A percentile compares a stretch with the other conserved stretches of the same genome.
Conservation (phyloP, 2,888 invertebrate species). For the Sesamia inferens region DNA sequence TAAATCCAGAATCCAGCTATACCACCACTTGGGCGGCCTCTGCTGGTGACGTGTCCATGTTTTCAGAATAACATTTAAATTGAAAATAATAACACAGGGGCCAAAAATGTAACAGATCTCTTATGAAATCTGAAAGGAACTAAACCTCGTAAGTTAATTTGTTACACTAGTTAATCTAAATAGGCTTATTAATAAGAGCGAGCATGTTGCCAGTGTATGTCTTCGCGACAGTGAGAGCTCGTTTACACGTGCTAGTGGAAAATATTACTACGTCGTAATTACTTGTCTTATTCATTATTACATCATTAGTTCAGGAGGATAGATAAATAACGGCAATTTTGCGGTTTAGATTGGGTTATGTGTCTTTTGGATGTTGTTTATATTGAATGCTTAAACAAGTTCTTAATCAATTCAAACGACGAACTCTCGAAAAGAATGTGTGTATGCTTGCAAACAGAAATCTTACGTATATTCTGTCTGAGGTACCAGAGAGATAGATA, state of each 20-base stretch:
- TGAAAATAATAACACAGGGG: neutral
- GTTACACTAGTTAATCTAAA: conserved; percentile 71
- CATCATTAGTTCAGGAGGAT: conserved; percentile 1
- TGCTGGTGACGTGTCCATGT: no score
- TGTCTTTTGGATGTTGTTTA: conserved; percentile 14
- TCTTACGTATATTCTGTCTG: neutral
- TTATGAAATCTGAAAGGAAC: conserved; percentile 11
- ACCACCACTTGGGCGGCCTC: no score
- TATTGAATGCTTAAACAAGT: neutral
- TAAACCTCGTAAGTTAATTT: conserved; percentile 55
- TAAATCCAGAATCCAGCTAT: no score
- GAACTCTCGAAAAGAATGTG: neutral
- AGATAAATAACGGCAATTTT: conserved; percentile 14
- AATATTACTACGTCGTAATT: conserved; percentile 38
- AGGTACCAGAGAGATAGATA: neutral
- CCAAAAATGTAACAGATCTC: neutral
- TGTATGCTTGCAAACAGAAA: neutral
- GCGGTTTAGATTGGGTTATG: conserved; percentile 15
- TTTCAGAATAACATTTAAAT: neutral
- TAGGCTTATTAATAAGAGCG: conserved; percentile 78
- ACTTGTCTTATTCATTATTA: conserved; percentile 27
- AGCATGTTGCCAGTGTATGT: conserved; percentile 72
- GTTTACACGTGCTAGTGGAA: conserved; percentile 64
- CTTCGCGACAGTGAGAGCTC: conserved; percentile 61
- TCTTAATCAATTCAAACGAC: neutral